A percentile compares a stretch with the other conserved stretches of the same genome.
Conservation (phyloP, 2,888 invertebrate species). For the Dasypogon diadema region DNA sequence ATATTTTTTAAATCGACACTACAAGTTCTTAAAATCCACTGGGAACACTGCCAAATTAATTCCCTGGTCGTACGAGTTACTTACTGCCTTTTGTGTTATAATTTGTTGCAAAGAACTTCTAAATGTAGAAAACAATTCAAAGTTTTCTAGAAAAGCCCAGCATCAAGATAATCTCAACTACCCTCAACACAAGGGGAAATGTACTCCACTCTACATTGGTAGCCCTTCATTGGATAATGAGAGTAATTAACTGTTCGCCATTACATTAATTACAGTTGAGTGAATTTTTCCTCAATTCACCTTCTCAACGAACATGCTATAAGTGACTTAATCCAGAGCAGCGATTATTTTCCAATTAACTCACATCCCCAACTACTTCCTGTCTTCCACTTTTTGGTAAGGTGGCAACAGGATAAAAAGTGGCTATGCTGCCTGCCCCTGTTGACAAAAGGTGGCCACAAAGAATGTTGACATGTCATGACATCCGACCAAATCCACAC, state of each 20-base stretch:
- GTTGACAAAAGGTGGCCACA: slow-evolving; percentile 54
- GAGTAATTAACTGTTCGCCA: slow-evolving; percentile 45
- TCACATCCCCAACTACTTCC: slow-evolving; percentile 23
- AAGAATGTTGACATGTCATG: slow-evolving; percentile 55
- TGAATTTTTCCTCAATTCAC: slow-evolving; percentile 15
- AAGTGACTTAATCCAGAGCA: slow-evolving; percentile 49
- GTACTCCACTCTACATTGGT: slow-evolving; percentile 34
- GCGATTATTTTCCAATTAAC: slow-evolving; percentile 56
- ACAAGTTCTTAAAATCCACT: too few relatives aligned
- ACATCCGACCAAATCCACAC: slow-evolving; percentile 52
- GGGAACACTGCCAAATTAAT: neutral
- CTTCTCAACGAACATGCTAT: slow-evolving; percentile 1
- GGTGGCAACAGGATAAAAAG: slow-evolving; percentile 37
- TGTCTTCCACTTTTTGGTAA: neutral
- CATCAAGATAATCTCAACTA: slow-evolving; percentile 28
- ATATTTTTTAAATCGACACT: too few relatives aligned
- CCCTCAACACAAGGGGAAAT: slow-evolving; percentile 24
- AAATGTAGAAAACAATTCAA: neutral
- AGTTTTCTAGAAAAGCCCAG: neutral
- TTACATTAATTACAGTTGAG: slow-evolving; percentile 46
- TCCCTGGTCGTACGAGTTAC: neutral
- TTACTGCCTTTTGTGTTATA: neutral
- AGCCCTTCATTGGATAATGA: slow-evolving; percentile 34
- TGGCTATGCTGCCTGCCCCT: slow-evolving; percentile 16
- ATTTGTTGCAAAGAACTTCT: neutral